Base-by-base conservation (phyloP, 2,797 vertebrate genomes). In the Bradypodion pumilum region DNA sequence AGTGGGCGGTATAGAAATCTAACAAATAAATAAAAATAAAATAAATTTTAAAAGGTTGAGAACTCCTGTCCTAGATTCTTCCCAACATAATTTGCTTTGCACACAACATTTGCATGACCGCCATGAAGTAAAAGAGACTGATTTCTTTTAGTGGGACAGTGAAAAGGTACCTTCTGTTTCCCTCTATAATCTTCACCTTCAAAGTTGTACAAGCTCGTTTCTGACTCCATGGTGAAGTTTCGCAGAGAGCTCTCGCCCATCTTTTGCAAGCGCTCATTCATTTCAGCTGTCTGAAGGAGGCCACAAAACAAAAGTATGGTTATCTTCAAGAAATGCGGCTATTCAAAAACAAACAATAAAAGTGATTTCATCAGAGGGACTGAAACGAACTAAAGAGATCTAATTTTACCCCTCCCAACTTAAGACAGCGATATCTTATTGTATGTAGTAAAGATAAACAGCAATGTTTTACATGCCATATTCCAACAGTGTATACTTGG, bases 101-200 rank as follows among this genome's bases (percentile, higher is more conserved):
- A 16, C 3, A 5, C n/a, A n/a, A 63, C 44, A 42, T 78, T 78
- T 74, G 27, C 52, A 68, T 29, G 27, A 2, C 40, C 6, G 63
- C 3, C 27, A 56, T 42, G n/a, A 68, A 65, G 19, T 40, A 15
- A 44, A 40, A 59, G 21, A 69, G 75, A n/a, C 27, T 59, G 32
- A n/a, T 27, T 29, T 49, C 10, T 49, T 2, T 25, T 44, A 80
- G 16, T 1, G 52, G 21, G 29, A n/a, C 5, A 81, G 59, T 52
- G 88, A 59, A 90, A 87, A 74, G 76, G 92, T 95, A 97, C 97
- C 97, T 98, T 98, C 85, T 98, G 97, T 89, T 98, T 98, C 91
- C 97, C 97, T 94, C 97, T 95, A 84, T 98, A 98, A 94, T 98
- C 97, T 94, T 97, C 97, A 88, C 97, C 97, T 95, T 98, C 97